Conservation (phyloP, 2,113 vertebrate genomes). For the Leucopternis melanops region DNA sequence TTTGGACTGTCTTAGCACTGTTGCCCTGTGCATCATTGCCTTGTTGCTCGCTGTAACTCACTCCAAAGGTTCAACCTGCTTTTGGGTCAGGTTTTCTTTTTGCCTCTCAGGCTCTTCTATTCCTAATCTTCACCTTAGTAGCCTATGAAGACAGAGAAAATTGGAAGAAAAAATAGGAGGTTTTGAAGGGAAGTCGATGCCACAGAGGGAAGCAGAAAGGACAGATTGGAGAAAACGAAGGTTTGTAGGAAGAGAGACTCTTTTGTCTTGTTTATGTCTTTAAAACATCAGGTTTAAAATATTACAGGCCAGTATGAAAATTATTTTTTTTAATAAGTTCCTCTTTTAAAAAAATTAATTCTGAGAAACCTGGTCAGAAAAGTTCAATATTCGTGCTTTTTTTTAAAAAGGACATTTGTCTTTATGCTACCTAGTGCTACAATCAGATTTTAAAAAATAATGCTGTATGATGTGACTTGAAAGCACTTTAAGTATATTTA, state of each 20-base stretch:
- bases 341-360: not conserved
- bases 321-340: not conserved
- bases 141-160: not conserved
- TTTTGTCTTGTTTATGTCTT: not conserved
- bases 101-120: not conserved
- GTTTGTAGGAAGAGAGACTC: not conserved
- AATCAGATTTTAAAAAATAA: not conserved
- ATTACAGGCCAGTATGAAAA: not conserved
- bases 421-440: not conserved
- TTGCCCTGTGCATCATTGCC: not conserved
- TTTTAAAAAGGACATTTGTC: not conserved
- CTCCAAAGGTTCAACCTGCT: not conserved
- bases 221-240: not conserved
- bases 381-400: not conserved
- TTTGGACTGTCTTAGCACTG: not conserved
- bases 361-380: not conserved
- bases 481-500: not conserved
- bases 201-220: not conserved
- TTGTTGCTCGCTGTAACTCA: not conserved
- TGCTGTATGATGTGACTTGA: not conserved
- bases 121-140: not conserved
- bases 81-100: not conserved
- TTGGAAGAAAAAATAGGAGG: not conserved
- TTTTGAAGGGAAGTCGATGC: not conserved
- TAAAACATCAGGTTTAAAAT: not conserved